phyloP scores from a whole-genome alignment of 1,140 invertebrate genomes.

The Tetramorium simillimum region DNA sequence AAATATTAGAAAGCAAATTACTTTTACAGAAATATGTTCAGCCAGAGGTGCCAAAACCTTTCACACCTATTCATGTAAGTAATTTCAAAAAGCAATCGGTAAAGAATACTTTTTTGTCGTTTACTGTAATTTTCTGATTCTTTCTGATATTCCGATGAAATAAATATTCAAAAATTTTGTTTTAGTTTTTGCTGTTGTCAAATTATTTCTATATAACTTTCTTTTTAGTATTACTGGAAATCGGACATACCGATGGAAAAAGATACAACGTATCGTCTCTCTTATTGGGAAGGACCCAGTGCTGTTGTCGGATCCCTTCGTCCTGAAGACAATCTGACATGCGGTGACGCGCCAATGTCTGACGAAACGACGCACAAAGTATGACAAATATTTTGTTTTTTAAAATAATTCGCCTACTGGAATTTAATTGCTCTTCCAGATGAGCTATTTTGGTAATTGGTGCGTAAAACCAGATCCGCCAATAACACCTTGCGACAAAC shows the following conservation, averaged over 20 bases:
- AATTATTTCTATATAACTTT: neutral
- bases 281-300: slow-evolving; percentile 84
- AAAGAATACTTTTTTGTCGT: neutral
- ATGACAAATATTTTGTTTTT: neutral
- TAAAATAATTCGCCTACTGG: neutral
- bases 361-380: slow-evolving; percentile 80
- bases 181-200: neutral
- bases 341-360: slow-evolving; percentile 70
- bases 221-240: slow-evolving; percentile 83
- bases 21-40: slow-evolving; percentile 86
- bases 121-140: neutral
- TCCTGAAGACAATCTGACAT: slow-evolving; percentile 71
- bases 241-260: slow-evolving; percentile 85
- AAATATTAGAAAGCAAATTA: neutral
- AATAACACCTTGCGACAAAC: slow-evolving; percentile 75
- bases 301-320: slow-evolving; percentile 64
- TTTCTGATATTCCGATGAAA: neutral
- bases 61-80: slow-evolving; percentile 83
- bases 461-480: slow-evolving; percentile 75
- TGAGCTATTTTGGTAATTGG: slow-evolving; percentile 83
- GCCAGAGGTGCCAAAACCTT: slow-evolving; percentile 86
- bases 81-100: neutral
- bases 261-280: slow-evolving; percentile 87
- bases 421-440: slow-evolving; percentile 64
- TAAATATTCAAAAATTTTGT: neutral